Conservation (phyloP, 2,797 vertebrate species). For the Tolypeutes matacus region DNA sequence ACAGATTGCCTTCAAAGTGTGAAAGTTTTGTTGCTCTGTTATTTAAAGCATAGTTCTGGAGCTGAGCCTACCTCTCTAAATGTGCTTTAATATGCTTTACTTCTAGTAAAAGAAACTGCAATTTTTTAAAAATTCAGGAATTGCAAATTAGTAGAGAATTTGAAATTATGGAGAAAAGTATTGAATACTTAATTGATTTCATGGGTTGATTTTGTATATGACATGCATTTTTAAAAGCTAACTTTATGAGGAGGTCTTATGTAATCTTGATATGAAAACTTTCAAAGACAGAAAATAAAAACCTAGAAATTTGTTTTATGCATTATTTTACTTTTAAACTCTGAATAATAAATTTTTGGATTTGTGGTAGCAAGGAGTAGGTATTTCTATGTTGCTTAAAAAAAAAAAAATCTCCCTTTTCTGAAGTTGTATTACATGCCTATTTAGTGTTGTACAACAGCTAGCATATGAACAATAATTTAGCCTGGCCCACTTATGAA, state of each 20-base stretch:
- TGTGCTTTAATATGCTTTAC: conserved; percentile 30
- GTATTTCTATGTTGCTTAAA: background rate
- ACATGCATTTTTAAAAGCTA: background rate
- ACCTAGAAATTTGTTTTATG: conserved; percentile 22
- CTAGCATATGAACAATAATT: background rate
- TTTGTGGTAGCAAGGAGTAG: background rate
- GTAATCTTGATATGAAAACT: conserved; percentile 19
- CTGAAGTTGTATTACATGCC: background rate
- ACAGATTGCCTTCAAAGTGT: conserved; percentile 7
- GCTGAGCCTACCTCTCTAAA: background rate
- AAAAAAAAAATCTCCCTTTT: background rate
- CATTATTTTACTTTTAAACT: conserved; percentile 19
- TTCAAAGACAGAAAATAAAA: conserved; percentile 43
- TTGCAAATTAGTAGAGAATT: conserved; percentile 34
- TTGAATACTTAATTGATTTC: background rate
- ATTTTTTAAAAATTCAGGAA: conserved; percentile 16
- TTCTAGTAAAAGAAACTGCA: conserved; percentile 43
- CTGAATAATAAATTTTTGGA: background rate
- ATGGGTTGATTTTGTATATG: background rate
- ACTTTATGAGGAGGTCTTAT: background rate
- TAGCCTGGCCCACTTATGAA: background rate
- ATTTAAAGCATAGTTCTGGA: background rate
- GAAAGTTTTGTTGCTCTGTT: background rate
- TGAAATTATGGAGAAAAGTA: conserved; percentile 21
- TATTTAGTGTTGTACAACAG: background rate